These are phyloP conservation scores for Suricata suricatta DNA, from an alignment of 2,113 vertebrate genomes.

Conservation along the genomic window DNA sequence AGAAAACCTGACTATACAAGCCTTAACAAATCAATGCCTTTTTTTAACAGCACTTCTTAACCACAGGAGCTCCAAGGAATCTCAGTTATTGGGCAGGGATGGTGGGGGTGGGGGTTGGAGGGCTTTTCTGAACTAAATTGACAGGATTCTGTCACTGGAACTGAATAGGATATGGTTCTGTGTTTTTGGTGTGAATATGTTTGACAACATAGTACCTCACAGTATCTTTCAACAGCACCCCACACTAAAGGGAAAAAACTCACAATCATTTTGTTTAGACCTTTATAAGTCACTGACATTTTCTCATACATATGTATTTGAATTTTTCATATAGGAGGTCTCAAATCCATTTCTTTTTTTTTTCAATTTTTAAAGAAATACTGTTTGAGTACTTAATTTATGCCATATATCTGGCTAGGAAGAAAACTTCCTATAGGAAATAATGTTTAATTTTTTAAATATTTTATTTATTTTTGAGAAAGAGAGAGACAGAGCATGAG, in stretches of 20 bases:
- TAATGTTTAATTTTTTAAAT: not conserved
- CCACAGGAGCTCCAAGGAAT: not conserved
- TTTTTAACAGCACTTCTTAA: not conserved
- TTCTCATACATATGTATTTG: not conserved
- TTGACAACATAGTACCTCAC: not conserved
- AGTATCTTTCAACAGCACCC: not conserved
- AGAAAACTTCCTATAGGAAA: not conserved
- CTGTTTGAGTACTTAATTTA: not conserved
- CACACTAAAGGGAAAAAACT: not conserved
- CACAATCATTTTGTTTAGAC: not conserved
- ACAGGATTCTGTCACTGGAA: not conserved
- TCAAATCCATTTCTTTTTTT: not conserved
- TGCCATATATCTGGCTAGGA: not conserved
- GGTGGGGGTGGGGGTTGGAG: not conserved
- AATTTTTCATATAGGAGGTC: not conserved
- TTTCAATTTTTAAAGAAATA: not conserved
- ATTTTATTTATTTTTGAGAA: no score
- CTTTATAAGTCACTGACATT: not conserved
- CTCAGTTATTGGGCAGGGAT: not conserved
- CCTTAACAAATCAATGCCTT: conserved; percentile 33
- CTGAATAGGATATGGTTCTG: not conserved
- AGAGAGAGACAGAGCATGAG: no score
- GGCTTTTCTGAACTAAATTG: not conserved
- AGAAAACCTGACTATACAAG: not conserved
- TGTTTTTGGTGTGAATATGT: not conserved